Evolutionary conservation across 2,888 invertebrate species (phyloP).

Genomic region (Oligia fasciuncula): DNA sequence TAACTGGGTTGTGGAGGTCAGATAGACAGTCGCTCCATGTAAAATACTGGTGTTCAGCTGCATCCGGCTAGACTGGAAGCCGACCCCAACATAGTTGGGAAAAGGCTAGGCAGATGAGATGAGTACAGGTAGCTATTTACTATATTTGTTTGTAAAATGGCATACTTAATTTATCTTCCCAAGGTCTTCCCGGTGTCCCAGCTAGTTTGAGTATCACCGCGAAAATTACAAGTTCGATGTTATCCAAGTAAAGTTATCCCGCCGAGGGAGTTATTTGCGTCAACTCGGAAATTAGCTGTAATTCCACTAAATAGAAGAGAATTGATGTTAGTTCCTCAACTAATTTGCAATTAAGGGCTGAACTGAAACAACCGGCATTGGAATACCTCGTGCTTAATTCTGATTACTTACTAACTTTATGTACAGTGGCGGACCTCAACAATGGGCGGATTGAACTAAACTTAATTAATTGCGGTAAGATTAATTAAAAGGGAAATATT

Average conservation of each 20-base stretch:
- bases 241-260: slow-evolving; percentile 53
- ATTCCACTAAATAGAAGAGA: slow-evolving; percentile 68
- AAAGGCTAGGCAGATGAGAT: no score
- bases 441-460: slow-evolving; percentile 10
- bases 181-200: slow-evolving; percentile 35
- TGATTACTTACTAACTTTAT: slow-evolving; percentile 53
- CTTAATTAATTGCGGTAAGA: slow-evolving; percentile 17
- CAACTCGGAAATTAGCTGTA: slow-evolving; percentile 70
- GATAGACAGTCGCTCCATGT: no score
- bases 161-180: slow-evolving; percentile 1
- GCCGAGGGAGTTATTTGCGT: slow-evolving; percentile 59
- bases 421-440: slow-evolving; percentile 21
- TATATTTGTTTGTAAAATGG: slow-evolving; percentile 10
- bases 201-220: slow-evolving; percentile 27
- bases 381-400: slow-evolving; percentile 63
- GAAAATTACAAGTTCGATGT: slow-evolving; percentile 57
- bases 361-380: slow-evolving; percentile 63
- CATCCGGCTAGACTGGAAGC: no score
- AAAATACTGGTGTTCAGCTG: no score
- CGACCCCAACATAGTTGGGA: no score
- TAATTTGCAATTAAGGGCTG: slow-evolving; percentile 71
- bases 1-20: no score
- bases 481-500: slow-evolving; percentile 4
- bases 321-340: slow-evolving; percentile 70
- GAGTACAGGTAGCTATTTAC: neutral